phyloP scores from a whole-genome alignment of 2,113 vertebrate species.

The Caranx melampygus region DNA sequence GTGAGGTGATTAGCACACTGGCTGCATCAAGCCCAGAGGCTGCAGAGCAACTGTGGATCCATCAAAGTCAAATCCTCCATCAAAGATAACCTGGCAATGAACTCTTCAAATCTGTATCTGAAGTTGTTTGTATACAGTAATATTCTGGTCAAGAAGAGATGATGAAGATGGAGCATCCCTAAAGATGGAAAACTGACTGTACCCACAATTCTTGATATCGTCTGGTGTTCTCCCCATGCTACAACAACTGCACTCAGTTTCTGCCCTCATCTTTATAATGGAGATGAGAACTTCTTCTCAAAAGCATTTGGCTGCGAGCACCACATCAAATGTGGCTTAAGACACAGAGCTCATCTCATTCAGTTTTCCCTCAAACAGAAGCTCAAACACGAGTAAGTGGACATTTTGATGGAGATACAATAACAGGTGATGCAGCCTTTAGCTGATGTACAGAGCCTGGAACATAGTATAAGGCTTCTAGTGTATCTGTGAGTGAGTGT shows the following conservation, averaged over 20 bases:
- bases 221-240: conserved; percentile 19
- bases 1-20: conserved; percentile 44
- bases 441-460: conserved; percentile 27
- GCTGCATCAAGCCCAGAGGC: conserved; percentile 51
- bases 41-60: conserved; percentile 42
- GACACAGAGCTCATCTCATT: conserved; percentile 16
- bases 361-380: conserved; percentile 21
- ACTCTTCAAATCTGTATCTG: conserved; percentile 40
- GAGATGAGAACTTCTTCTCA: conserved; percentile 28
- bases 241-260: conserved; percentile 19
- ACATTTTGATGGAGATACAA: conserved; percentile 44
- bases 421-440: conserved; percentile 12
- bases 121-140: conserved; percentile 13
- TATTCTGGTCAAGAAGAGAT: conserved; percentile 2
- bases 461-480: conserved; percentile 2
- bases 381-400: conserved; percentile 33
- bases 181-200: conserved; percentile 13
- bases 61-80: conserved; percentile 46
- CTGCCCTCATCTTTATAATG: conserved; percentile 10
- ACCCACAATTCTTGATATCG: not conserved
- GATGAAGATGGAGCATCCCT: conserved; percentile 24
- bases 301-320: conserved; percentile 43
- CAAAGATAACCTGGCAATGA: conserved; percentile 49
- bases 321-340: conserved; percentile 21
- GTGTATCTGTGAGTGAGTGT: not conserved